Conservation (phyloP, 2,888 invertebrate genomes). For the Onchidella celtica region DNA sequence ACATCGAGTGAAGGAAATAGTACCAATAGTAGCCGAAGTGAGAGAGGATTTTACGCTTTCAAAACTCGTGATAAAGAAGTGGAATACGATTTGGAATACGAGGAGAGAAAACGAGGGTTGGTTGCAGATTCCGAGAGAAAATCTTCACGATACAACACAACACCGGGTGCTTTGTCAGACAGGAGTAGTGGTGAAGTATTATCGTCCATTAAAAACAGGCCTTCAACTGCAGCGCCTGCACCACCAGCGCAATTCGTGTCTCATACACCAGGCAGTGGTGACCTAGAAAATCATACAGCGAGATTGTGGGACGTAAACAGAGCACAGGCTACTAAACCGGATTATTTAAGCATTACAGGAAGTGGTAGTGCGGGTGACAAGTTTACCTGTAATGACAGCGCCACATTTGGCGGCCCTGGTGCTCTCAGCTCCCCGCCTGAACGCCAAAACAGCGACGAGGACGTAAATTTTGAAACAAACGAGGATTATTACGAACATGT, state of each 20-base stretch:
- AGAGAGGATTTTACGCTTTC: background rate
- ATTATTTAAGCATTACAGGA: slow-evolving; percentile 2
- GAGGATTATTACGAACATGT: slow-evolving; percentile 27
- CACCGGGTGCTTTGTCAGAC: background rate
- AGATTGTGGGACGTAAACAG: slow-evolving; percentile 29
- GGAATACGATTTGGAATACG: slow-evolving; percentile 42
- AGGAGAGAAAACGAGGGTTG: slow-evolving; percentile 30
- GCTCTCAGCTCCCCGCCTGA: slow-evolving; percentile 7
- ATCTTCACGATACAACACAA: too few species aligned
- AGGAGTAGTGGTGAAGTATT: background rate
- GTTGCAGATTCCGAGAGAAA: background rate
- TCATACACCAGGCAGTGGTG: background rate
- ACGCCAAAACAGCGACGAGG: background rate
- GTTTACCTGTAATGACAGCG: slow-evolving; percentile 13
- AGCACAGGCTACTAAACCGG: slow-evolving; percentile 5
- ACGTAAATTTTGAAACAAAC: background rate
- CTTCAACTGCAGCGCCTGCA: background rate
- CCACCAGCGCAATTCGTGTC: background rate
- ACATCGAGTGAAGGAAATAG: slow-evolving; percentile 53
- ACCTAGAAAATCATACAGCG: background rate
- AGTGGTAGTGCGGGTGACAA: background rate
- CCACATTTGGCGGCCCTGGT: too few species aligned
- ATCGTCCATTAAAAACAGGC: background rate
- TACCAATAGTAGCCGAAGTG: slow-evolving; percentile 7
- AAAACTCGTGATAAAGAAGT: background rate